Evolutionary conservation across 1,140 invertebrate species (phyloP).

Genomic region (Achatina immaculata): DNA sequence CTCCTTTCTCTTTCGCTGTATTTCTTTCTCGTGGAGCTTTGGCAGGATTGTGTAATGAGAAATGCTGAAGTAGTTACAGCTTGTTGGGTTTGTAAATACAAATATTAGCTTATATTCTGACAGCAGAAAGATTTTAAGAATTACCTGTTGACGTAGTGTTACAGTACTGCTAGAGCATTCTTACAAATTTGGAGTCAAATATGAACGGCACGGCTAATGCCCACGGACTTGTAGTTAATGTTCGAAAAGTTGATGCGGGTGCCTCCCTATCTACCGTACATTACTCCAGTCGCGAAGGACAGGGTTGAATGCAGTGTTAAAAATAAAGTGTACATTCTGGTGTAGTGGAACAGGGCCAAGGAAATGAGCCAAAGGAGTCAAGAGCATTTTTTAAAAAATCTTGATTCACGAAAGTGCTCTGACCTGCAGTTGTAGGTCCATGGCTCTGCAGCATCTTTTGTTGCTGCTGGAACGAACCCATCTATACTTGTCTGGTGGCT

Average conservation of each 20-base stretch:
- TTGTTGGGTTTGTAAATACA: too few species aligned
- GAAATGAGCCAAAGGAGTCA: constrained; percentile 54
- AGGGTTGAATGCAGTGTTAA: constrained; percentile 58
- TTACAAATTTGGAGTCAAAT: too few species aligned
- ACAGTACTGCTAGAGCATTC: too few species aligned
- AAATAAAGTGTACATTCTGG: constrained; percentile 64
- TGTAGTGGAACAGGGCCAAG: constrained; percentile 53
- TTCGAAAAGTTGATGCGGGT: neutral
- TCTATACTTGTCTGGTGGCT: constrained; percentile 68
- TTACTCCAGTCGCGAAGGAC: constrained; percentile 59
- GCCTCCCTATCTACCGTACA: neutral
- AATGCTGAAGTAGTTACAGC: too few species aligned
- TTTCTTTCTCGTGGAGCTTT: too few species aligned
- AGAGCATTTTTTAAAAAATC: too few species aligned
- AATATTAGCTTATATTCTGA: too few species aligned
- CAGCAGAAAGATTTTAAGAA: too few species aligned
- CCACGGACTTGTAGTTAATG: neutral
- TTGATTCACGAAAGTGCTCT: constrained; percentile 53
- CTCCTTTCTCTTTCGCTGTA: too few species aligned
- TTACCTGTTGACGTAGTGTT: too few species aligned
- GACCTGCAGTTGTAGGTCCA: constrained; percentile 48
- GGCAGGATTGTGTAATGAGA: too few species aligned
- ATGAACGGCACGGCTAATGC: neutral
- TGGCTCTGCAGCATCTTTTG: constrained; percentile 59
- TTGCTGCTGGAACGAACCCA: constrained; percentile 58